A percentile compares a stretch with the other conserved stretches of the same genome.
These are phyloP conservation scores for Eupithecia abbreviata DNA, from an alignment of 2,888 invertebrate species.

Conservation along the genomic window DNA sequence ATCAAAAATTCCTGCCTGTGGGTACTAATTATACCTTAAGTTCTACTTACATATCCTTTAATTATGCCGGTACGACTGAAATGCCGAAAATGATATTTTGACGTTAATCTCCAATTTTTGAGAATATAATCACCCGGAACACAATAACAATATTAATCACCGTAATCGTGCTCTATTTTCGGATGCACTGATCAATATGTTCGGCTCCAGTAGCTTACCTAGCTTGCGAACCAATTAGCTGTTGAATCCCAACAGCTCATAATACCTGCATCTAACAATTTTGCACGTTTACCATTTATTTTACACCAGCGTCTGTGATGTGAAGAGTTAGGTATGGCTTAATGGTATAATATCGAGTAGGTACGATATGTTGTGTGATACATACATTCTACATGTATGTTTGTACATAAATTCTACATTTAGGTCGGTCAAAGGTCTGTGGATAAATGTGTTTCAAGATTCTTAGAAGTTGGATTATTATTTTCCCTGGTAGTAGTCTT, in stretches of 20 bases:
- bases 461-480: neutral
- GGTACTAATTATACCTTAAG: neutral
- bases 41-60: neutral
- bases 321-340: neutral
- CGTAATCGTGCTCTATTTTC: neutral
- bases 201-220: too few species aligned
- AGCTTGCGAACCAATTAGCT: neutral
- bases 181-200: too few species aligned
- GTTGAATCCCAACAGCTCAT: neutral
- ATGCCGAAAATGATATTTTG: neutral
- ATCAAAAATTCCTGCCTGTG: neutral
- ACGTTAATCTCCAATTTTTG: neutral
- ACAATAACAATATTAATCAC: constrained; percentile 1
- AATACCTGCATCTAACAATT: constrained; percentile 17
- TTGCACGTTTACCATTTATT: constrained; percentile 17
- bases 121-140: neutral
- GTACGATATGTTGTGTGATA: neutral
- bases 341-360: neutral
- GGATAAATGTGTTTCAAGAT: neutral
- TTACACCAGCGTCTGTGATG: neutral
- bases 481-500: neutral
- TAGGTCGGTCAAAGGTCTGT: neutral
- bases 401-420: too few species aligned
- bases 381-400: neutral
- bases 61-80: neutral